phyloP scores from a whole-genome alignment of 1,140 invertebrate genomes.

The Dolichoris vasculosae region DNA sequence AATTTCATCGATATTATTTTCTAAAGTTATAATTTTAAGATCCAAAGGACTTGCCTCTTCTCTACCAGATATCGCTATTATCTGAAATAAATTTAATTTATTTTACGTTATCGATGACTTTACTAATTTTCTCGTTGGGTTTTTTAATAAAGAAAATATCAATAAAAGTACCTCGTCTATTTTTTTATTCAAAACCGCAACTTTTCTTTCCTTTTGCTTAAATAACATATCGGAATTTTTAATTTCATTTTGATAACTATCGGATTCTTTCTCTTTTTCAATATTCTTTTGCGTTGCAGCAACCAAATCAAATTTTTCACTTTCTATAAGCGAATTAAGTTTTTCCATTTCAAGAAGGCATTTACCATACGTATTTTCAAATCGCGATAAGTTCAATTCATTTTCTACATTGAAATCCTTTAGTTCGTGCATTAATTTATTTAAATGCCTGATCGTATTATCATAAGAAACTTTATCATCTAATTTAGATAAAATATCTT shows the following conservation, averaged over 20 bases:
- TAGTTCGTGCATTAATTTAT: slow-evolving; percentile 72
- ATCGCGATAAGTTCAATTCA: slow-evolving; percentile 78
- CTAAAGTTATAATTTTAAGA: slow-evolving; percentile 77
- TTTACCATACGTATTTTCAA: slow-evolving; percentile 79
- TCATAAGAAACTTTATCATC: slow-evolving; percentile 82
- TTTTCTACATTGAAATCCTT: slow-evolving; percentile 70
- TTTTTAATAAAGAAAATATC: slow-evolving; percentile 26
- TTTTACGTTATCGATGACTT: not conserved
- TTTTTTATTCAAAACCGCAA: slow-evolving; percentile 76
- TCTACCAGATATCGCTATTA: slow-evolving; percentile 61
- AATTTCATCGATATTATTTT: slow-evolving; percentile 77
- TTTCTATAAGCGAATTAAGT: slow-evolving; percentile 67
- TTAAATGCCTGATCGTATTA: slow-evolving; percentile 74
- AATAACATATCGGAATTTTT: slow-evolving; percentile 63
- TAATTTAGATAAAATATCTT: slow-evolving; percentile 78
- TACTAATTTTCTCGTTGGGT: not conserved
- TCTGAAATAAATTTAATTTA: slow-evolving; percentile 56
- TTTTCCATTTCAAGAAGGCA: slow-evolving; percentile 79
- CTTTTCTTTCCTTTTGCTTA: slow-evolving; percentile 75
- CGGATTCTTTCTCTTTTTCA: slow-evolving; percentile 74
- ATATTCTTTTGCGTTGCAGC: slow-evolving; percentile 73
- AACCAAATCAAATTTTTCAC: slow-evolving; percentile 70
- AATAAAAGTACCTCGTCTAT: slow-evolving; percentile 72
- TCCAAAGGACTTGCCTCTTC: slow-evolving; percentile 73
- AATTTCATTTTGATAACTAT: slow-evolving; percentile 69